phyloP scores from a whole-genome alignment of 1,140 invertebrate genomes.

The Uloborus diversus region DNA sequence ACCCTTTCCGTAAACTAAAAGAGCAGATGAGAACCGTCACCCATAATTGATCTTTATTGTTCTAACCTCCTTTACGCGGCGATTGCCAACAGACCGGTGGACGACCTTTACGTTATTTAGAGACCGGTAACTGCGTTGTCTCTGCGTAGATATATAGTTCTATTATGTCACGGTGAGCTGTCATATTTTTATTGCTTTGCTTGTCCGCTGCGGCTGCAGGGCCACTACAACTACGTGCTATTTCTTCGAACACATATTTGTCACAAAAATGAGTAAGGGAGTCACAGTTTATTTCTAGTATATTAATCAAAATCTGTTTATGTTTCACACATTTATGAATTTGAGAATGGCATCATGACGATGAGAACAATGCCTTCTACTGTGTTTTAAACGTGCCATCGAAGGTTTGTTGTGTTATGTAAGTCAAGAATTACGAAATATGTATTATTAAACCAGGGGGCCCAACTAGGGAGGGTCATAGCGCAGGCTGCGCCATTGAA shows the following conservation, averaged over 20 bases:
- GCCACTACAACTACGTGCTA: no score
- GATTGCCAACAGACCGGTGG: background rate
- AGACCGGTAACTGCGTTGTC: background rate
- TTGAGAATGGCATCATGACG: background rate
- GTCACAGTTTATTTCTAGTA: background rate
- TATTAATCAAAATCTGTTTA: background rate
- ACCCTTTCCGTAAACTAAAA: no score
- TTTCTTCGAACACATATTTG: background rate
- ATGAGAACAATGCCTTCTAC: no score
- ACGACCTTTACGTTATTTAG: background rate
- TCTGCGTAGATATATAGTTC: background rate
- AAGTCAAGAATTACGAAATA: no score
- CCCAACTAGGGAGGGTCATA: no score
- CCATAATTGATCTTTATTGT: background rate
- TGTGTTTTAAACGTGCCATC: no score
- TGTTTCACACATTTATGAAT: background rate
- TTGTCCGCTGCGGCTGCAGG: no score
- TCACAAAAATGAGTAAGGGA: background rate
- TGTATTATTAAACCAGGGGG: no score
- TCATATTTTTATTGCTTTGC: no score
- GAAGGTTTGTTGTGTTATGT: no score
- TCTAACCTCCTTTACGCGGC: background rate
- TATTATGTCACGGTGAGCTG: background rate
- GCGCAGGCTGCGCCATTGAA: no score
- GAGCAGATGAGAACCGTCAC: background rate